phyloP scores from a whole-genome alignment of 2,113 vertebrate genomes.

The Cyanocitta stelleri region DNA sequence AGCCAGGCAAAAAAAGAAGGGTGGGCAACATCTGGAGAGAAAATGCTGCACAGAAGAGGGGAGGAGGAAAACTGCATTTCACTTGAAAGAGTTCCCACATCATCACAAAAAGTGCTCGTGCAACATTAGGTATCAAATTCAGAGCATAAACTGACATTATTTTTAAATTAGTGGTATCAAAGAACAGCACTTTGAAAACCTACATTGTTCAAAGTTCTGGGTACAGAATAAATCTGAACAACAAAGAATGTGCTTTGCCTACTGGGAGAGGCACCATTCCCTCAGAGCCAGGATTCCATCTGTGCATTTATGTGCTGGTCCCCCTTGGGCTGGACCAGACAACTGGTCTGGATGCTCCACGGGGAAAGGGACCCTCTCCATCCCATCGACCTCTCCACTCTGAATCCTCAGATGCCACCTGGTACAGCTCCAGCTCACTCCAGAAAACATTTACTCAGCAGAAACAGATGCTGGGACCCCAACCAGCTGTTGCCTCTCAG shows the following conservation, averaged over 20 bases:
- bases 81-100: background rate
- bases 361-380: background rate
- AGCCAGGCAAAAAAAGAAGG: background rate
- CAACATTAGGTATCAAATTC: background rate
- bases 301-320: background rate
- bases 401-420: background rate
- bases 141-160: background rate
- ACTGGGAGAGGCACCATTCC: accelerated
- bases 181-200: background rate
- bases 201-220: background rate
- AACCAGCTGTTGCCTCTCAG: background rate
- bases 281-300: background rate
- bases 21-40: background rate
- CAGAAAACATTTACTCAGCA: background rate
- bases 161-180: background rate
- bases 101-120: accelerated
- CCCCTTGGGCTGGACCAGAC: background rate
- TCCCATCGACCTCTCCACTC: accelerated
- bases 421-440: background rate
- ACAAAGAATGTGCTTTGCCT: background rate
- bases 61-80: background rate
- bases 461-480: background rate
- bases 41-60: background rate
- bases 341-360: background rate
- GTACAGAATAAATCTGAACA: background rate